These are phyloP conservation scores for Marcusenius ussheri DNA, from an alignment of 2,113 vertebrate genomes.

Conservation along the genomic window DNA sequence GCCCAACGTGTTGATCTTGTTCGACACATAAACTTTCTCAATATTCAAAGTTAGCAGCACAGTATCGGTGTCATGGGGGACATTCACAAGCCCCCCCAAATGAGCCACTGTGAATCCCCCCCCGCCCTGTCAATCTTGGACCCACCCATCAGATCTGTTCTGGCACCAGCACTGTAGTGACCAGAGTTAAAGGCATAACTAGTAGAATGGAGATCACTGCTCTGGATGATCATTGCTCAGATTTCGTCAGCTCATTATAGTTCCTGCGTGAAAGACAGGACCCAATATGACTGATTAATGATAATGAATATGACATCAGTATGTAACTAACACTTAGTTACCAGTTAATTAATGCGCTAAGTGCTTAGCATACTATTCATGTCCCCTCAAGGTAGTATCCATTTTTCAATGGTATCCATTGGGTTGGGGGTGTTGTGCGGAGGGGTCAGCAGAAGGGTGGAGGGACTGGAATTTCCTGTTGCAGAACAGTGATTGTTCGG, in stretches of 20 bases:
- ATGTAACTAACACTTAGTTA: not conserved
- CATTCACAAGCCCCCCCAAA: not conserved
- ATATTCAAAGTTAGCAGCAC: not conserved
- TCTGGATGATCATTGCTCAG: too few relatives aligned
- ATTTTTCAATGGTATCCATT: not conserved
- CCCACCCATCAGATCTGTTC: not conserved
- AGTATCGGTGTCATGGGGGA: not conserved
- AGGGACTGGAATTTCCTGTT: conserved; percentile 12
- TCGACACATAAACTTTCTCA: not conserved
- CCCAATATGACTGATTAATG: not conserved
- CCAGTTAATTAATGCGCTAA: not conserved
- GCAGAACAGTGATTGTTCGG: not conserved
- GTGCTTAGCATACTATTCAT: not conserved
- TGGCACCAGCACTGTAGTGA: too few relatives aligned
- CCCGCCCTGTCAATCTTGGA: not conserved
- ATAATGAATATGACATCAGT: not conserved
- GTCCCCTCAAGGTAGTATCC: not conserved
- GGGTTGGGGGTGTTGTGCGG: not conserved
- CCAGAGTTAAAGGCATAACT: too few relatives aligned
- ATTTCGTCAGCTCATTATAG: too few relatives aligned
- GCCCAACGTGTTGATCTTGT: not conserved
- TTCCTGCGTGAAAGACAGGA: too few relatives aligned
- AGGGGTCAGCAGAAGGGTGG: not conserved
- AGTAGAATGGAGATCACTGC: too few relatives aligned
- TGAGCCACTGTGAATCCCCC: too few relatives aligned